A percentile compares a stretch with the other conserved stretches of the same genome.
phyloP scores from a whole-genome alignment of 2,888 invertebrate species.

The Andrena hattorfiana region DNA sequence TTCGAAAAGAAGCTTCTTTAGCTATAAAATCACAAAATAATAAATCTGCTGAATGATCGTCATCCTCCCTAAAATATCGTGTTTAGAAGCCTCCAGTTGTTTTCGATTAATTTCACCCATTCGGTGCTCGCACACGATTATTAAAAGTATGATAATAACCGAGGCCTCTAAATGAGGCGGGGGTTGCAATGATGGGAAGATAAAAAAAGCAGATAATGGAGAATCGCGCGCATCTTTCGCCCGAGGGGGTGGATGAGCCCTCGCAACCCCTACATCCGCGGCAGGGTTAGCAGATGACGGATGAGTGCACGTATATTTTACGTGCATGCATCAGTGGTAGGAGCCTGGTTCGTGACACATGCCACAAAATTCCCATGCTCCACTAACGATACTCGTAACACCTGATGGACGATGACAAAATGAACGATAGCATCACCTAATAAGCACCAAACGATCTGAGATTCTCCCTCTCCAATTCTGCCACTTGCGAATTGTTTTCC shows the following conservation, averaged over 20 bases:
- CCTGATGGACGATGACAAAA: constrained; percentile 68
- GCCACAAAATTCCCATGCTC: constrained; percentile 81
- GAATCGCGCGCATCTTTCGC: constrained; percentile 31
- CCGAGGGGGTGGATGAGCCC: constrained; percentile 10
- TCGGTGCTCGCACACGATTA: background rate
- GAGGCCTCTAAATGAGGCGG: background rate
- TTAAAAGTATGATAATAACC: background rate
- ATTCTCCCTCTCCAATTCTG: background rate
- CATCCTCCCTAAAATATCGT: background rate
- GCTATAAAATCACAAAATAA: background rate
- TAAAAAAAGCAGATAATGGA: constrained; percentile 12
- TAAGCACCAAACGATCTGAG: background rate
- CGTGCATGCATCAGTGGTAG: constrained; percentile 25
- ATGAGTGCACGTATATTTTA: constrained; percentile 47
- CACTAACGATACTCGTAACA: constrained; percentile 60
- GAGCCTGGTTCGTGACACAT: constrained; percentile 73
- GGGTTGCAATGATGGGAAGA: background rate
- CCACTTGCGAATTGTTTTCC: constrained; percentile 13
- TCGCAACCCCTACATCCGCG: constrained; percentile 25
- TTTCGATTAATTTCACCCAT: constrained; percentile 33
- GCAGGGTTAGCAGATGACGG: constrained; percentile 60
- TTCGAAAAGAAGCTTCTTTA: background rate
- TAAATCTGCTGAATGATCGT: background rate
- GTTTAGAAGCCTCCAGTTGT: background rate
- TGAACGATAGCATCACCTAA: constrained; percentile 36